Percentiles rank a stretch among this genome's conserved stretches.
Conservation (phyloP, 2,888 invertebrate genomes). For the Carcina quercana region DNA sequence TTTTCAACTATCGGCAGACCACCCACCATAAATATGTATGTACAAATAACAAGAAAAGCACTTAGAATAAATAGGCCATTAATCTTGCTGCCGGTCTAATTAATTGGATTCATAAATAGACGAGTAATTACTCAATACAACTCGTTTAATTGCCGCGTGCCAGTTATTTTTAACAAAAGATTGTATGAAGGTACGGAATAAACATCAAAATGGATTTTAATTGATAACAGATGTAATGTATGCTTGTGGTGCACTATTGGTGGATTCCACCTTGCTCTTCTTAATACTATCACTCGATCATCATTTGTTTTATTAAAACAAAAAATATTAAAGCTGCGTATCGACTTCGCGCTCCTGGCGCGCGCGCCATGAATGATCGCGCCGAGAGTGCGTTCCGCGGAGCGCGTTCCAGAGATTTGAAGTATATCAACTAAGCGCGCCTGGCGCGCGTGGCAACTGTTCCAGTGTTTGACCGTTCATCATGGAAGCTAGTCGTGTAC, state of each 20-base stretch:
- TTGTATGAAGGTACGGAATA: neutral
- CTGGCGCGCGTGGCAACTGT: too few relatives aligned
- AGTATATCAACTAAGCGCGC: too few relatives aligned
- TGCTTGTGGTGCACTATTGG: neutral
- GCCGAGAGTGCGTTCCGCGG: too few relatives aligned
- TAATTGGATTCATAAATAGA: conserved; percentile 31
- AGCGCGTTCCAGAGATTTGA: too few relatives aligned
- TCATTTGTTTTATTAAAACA: too few relatives aligned
- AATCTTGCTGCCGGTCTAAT: conserved; percentile 21
- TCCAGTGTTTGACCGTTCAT: too few relatives aligned
- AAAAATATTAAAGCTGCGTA: too few relatives aligned
- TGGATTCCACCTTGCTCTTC: neutral
- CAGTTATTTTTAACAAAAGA: conserved; percentile 2
- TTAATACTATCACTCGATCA: too few relatives aligned
- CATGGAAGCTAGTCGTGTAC: too few relatives aligned
- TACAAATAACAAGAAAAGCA: conserved; percentile 10
- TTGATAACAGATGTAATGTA: conserved; percentile 17
- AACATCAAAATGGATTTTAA: conserved; percentile 10
- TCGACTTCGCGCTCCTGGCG: too few relatives aligned
- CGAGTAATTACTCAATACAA: conserved; percentile 21
- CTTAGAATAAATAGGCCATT: conserved; percentile 16
- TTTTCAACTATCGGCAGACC: too few relatives aligned
- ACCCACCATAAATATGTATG: conserved; percentile 14
- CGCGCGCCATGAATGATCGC: too few relatives aligned
- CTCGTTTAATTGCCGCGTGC: conserved; percentile 8